A percentile compares a stretch with the other conserved stretches of the same genome.
These are phyloP conservation scores for Marcusenius ussheri DNA, from an alignment of 2,113 vertebrate species.

Conservation along the genomic window DNA sequence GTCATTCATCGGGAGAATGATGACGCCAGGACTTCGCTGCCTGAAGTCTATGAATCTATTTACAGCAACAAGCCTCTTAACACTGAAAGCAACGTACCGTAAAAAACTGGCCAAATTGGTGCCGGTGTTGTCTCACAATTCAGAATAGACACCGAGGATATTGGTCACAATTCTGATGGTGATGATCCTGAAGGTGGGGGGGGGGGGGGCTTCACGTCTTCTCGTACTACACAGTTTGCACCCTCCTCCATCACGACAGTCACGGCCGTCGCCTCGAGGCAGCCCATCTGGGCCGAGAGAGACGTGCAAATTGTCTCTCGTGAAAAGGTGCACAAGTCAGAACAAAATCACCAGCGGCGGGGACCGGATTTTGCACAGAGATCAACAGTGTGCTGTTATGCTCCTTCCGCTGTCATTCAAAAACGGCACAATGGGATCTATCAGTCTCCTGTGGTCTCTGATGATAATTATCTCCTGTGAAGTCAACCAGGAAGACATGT, in stretches of 20 bases:
- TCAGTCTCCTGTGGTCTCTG: not conserved
- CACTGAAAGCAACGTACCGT: not conserved
- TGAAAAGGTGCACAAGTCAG: not conserved
- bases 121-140: not conserved
- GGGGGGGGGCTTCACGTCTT: not conserved
- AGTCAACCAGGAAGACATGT: not conserved
- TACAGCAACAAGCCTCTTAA: not conserved
- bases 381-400: not conserved
- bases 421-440: not conserved
- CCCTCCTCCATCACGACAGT: not conserved
- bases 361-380: not conserved
- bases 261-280: not conserved
- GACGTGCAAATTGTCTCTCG: not conserved
- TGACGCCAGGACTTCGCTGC: not conserved
- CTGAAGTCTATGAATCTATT: not conserved
- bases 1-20: not conserved
- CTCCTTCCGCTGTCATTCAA: not conserved
- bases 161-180: not conserved
- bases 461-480: conserved; percentile 5
- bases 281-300: not conserved
- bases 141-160: not conserved
- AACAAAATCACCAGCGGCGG: not conserved
- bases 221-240: not conserved
- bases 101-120: not conserved
- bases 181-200: not conserved